A percentile compares a stretch with the other conserved stretches of the same genome.
phyloP scores from a whole-genome alignment of 2,113 vertebrate species.

The Scophthalmus maximus region DNA sequence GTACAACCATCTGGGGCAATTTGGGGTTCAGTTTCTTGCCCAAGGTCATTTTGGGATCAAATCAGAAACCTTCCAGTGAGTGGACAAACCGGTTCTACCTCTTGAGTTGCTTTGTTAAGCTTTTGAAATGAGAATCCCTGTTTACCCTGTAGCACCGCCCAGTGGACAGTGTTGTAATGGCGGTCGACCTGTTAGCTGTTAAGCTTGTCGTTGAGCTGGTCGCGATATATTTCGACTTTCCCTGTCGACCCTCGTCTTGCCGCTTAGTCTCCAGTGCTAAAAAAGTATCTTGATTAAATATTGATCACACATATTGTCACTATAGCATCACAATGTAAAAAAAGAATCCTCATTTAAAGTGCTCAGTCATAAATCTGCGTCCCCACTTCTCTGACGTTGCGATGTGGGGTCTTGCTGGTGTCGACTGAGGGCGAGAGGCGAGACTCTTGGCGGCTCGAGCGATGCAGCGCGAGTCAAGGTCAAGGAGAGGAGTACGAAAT shows the following conservation, averaged over 20 bases:
- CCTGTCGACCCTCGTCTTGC: neutral
- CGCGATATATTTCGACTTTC: too few relatives aligned
- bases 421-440: slow-evolving; percentile 12
- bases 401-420: slow-evolving; percentile 14
- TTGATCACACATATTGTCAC: slow-evolving; percentile 11
- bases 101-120: too few relatives aligned
- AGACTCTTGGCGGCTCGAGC: slow-evolving; percentile 39
- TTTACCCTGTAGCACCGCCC: too few relatives aligned
- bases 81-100: too few relatives aligned
- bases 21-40: too few relatives aligned
- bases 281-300: neutral
- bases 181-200: neutral
- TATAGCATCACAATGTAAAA: neutral
- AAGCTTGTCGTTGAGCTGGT: too few relatives aligned
- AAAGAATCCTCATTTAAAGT: neutral
- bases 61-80: too few relatives aligned
- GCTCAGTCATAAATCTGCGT: neutral
- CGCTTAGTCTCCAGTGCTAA: neutral
- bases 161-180: too few relatives aligned
- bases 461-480: slow-evolving; percentile 66
- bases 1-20: too few relatives aligned
- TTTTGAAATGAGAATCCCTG: too few relatives aligned
- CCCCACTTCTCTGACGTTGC: neutral
- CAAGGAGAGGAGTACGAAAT: slow-evolving; percentile 57
- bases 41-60: too few relatives aligned